Evolutionary conservation across 2,888 invertebrate species (phyloP).

Genomic region (Erebia ligea): DNA sequence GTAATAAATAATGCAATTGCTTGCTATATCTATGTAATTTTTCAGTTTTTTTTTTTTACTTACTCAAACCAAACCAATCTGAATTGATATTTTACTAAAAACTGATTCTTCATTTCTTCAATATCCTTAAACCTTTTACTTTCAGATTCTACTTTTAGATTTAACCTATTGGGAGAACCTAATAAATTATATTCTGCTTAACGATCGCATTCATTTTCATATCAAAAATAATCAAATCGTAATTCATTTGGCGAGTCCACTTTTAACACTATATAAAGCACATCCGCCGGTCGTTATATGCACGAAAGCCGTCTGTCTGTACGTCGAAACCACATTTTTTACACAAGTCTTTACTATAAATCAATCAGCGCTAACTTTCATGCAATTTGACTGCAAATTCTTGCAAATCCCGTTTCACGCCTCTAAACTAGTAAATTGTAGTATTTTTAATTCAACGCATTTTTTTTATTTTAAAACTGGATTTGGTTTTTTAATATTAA

Average conservation of each 20-base stretch:
- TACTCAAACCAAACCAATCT: no score
- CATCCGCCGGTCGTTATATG: constrained; percentile 35
- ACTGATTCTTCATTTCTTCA: no score
- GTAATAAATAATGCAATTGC: no score
- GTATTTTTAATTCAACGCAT: constrained; percentile 1
- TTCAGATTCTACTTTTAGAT: no score
- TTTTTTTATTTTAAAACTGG: not conserved
- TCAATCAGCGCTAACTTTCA: constrained; percentile 49
- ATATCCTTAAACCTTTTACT: no score
- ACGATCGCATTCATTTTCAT: constrained; percentile 1
- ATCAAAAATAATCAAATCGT: constrained; percentile 31
- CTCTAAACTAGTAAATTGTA: constrained; percentile 1
- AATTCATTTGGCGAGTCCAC: constrained; percentile 27
- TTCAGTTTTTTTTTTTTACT: not conserved
- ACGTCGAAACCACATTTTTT: constrained; percentile 40
- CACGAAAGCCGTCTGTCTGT: constrained; percentile 41
- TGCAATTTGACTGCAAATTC: constrained; percentile 41
- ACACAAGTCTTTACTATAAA: constrained; percentile 46
- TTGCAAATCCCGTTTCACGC: constrained; percentile 30
- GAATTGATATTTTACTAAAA: no score
- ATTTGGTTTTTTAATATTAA: not conserved
- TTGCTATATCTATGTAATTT: no score
- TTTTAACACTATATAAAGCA: constrained; percentile 35
- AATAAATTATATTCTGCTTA: not conserved
- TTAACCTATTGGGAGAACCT: no score